Conservation (phyloP, 2,888 invertebrate genomes). For the Conistra vaccinii region DNA sequence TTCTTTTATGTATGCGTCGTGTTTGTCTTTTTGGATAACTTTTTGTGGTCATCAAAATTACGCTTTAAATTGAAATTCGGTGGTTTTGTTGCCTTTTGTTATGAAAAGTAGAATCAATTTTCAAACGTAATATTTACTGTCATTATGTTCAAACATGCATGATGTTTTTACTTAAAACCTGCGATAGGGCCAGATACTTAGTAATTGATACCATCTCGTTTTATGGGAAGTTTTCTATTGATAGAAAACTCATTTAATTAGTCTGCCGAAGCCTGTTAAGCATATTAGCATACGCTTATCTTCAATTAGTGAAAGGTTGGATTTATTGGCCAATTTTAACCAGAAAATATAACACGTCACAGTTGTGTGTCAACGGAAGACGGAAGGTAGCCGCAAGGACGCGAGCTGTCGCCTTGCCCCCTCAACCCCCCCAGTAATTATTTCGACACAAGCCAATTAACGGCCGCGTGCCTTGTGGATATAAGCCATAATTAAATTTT, state of each 20-base stretch:
- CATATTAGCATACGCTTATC: neutral
- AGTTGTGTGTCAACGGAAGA: constrained; percentile 64
- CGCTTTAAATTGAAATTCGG: constrained; percentile 71
- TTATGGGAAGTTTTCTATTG: neutral
- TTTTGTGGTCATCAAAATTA: constrained; percentile 71
- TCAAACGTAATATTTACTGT: constrained; percentile 27
- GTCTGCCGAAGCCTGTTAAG: neutral
- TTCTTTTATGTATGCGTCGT: constrained; percentile 69
- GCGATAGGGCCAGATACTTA: neutral
- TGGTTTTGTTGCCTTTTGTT: constrained; percentile 67
- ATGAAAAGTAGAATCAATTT: constrained; percentile 46
- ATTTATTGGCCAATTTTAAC: constrained; percentile 8
- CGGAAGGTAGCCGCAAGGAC: constrained; percentile 68
- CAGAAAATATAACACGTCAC: constrained; percentile 22
- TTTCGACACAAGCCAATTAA: constrained; percentile 78
- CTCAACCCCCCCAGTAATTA: constrained; percentile 68
- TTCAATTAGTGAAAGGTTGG: constrained; percentile 8
- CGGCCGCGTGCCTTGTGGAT: constrained; percentile 68
- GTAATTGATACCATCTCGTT: neutral
- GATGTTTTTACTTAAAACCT: constrained; percentile 10
- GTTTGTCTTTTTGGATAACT: constrained; percentile 63
- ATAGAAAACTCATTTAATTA: neutral
- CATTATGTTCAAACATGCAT: constrained; percentile 16
- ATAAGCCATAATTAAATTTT: constrained; percentile 78
- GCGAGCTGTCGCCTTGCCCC: constrained; percentile 40